A percentile compares a stretch with the other conserved stretches of the same genome.
Evolutionary conservation across 2,797 vertebrate species (phyloP).

Genomic region (Lutjanus argentimaculatus): DNA sequence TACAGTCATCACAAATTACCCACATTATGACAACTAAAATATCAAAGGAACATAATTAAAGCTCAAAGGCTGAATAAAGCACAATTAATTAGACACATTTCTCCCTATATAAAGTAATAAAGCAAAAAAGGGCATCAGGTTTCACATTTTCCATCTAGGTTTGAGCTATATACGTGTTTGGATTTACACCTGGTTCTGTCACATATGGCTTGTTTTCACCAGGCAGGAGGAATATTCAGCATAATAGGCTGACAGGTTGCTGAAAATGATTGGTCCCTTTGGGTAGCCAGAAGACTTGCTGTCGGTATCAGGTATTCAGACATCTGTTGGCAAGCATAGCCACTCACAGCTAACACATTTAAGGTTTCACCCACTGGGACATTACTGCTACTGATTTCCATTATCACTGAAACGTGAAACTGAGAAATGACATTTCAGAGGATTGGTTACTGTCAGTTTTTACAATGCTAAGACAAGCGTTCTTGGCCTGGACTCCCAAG

Average conservation of each 20-base stretch:
- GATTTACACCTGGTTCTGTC: conserved; percentile 62
- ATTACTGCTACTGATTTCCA: conserved; percentile 70
- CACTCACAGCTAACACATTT: conserved; percentile 68
- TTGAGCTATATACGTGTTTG: conserved; percentile 21
- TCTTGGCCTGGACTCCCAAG: conserved; percentile 14
- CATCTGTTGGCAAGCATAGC: conserved; percentile 70
- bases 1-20: background rate
- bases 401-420: conserved; percentile 78
- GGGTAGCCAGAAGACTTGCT: conserved; percentile 69
- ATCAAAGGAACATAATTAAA: conserved; percentile 3
- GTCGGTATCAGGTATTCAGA: conserved; percentile 74
- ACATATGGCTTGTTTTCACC: conserved; percentile 59
- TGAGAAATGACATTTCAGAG: conserved; percentile 69
- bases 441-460: conserved; percentile 72
- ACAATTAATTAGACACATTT: background rate
- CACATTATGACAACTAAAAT: background rate
- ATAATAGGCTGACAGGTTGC: conserved; percentile 73
- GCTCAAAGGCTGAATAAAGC: background rate
- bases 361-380: conserved; percentile 68
- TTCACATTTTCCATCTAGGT: conserved; percentile 16
- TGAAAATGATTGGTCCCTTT: conserved; percentile 83
- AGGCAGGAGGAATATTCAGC: conserved; percentile 65
- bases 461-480: conserved; percentile 55
- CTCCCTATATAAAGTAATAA: background rate
- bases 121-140: background rate